Evolutionary conservation across 1,140 invertebrate species (phyloP), one percentile per base, ranked within the genome.

Genomic region (Nebria ingens): DNA sequence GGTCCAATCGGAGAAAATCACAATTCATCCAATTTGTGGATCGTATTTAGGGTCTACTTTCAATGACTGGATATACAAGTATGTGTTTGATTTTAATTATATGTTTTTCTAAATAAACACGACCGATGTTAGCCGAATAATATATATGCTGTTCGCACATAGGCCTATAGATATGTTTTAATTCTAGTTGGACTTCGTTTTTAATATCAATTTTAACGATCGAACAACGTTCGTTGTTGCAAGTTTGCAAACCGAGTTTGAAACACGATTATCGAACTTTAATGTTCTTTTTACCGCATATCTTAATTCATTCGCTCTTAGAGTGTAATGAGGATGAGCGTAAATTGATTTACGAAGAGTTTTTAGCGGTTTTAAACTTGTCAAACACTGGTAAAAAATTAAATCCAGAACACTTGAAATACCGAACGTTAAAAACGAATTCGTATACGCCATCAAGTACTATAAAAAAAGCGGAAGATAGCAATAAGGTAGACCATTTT

Each of bases 51-150:
- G 79, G 21, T 75, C 77, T 17, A 81, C 78, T 20, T 85, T 85
- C 61, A 76, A 83, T 60, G 76, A 79, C 58, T 89, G 86, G 87
- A 77, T 84, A n/a, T 81, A 82, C 59, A 83, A 80, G 73, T 84
- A 76, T 75, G 74, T 73, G 63, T 51, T 52, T 50, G 40, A 11
- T 34, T 52, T 17, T 12, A 34, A 56, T 50, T 57, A 2, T 51
- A 51, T 40, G n/a, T 34, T 15, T 57, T 57, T 55, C 34, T 34
- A 34, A n/a, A 34, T 34, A n/a, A n/a, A n/a, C n/a, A n/a, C n/a
- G n/a, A n/a, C n/a, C n/a, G n/a, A n/a, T n/a, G n/a, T n/a, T n/a
- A n/a, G n/a, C n/a, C n/a, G n/a, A n/a, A n/a, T n/a, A n/a, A n/a
- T n/a, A n/a, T n/a, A n/a, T n/a, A n/a, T n/a, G n/a, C n/a, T n/a